Base-by-base conservation (phyloP, 2,113 vertebrate genomes). In the Elephantulus edwardii region DNA sequence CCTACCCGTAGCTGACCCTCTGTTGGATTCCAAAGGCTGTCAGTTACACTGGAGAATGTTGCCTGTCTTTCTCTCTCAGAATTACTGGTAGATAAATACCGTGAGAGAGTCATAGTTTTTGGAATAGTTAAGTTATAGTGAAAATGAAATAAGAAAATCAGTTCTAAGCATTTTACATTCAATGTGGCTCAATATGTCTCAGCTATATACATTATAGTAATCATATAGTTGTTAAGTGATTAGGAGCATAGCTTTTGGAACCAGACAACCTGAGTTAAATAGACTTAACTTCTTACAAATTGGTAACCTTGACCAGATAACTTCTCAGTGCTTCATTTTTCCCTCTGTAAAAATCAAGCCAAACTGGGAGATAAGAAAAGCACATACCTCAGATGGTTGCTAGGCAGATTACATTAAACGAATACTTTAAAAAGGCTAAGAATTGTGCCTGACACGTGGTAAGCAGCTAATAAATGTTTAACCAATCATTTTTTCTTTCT, bases 371-470 rank as follows among this genome's bases (percentile, higher is more conserved):
- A 33, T 79, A 91, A 91, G 54, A 83, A 88, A 86, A 71, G 20
- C 42, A 76, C 8, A 30, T 85, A 54, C 83, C 26, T 88, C n/a
- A 58, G 54, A 90, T n/a, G 6, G 40, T 38, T 70, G 56, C 40
- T 60, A 83, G n/a, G 30, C 35, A 8, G 44, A 72, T 82, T 72
- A 77, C 72, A 56, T 75, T 80, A 88, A 75, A 48, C 64, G 33
- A 64, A 74, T 88, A 80, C 35, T 90, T 91, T 76, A 91, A 92
- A 91, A 86, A 44, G 89, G 20, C 79, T 78, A 83, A 54, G 79
- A 91, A 86, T 78, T n/a, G n/a, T n/a, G n/a, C n/a, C n/a, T n/a
- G n/a, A n/a, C n/a, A n/a, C n/a, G n/a, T n/a, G n/a, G n/a, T n/a
- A n/a, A n/a, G n/a, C n/a, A n/a, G n/a, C n/a, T n/a, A n/a, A n/a